Percentiles rank a stretch among this genome's conserved stretches.
These are phyloP conservation scores for Mesocricetus auratus DNA, from an alignment of 2,113 vertebrate species.

Conservation along the genomic window DNA sequence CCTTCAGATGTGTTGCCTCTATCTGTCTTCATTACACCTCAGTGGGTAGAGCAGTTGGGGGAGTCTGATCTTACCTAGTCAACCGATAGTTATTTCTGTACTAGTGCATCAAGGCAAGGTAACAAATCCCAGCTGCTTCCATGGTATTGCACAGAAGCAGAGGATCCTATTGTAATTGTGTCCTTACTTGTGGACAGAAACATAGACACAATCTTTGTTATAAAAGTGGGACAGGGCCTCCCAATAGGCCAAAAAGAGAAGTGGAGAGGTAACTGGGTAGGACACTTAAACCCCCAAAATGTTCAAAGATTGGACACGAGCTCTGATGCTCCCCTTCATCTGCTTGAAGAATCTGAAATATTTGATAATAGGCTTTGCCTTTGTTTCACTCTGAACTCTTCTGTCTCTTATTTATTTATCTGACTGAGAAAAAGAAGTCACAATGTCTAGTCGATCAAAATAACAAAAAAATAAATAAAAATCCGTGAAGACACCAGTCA, in stretches of 20 bases:
- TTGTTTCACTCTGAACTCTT: not conserved
- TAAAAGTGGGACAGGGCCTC: no score
- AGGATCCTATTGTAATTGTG: not conserved
- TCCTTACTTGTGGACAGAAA: not conserved
- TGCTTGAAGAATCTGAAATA: not conserved
- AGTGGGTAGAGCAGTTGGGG: not conserved
- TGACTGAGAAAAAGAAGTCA: not conserved
- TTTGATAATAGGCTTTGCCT: not conserved
- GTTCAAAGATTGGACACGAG: not conserved
- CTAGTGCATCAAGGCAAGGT: not conserved
- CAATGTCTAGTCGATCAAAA: not conserved
- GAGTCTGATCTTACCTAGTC: not conserved
- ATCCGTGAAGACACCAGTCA: not conserved
- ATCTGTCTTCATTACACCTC: not conserved
- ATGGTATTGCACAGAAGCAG: not conserved
- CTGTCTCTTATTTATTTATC: not conserved
- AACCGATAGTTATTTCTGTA: not conserved
- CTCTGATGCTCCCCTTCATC: not conserved
- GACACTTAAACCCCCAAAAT: not conserved
- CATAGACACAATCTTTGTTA: not conserved
- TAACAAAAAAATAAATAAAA: not conserved
- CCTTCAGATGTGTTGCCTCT: not conserved
- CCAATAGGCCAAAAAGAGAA: not conserved
- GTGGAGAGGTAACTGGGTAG: not conserved
- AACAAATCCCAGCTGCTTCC: not conserved